Conservation (phyloP, 2,797 vertebrate genomes). For the Molothrus ater region DNA sequence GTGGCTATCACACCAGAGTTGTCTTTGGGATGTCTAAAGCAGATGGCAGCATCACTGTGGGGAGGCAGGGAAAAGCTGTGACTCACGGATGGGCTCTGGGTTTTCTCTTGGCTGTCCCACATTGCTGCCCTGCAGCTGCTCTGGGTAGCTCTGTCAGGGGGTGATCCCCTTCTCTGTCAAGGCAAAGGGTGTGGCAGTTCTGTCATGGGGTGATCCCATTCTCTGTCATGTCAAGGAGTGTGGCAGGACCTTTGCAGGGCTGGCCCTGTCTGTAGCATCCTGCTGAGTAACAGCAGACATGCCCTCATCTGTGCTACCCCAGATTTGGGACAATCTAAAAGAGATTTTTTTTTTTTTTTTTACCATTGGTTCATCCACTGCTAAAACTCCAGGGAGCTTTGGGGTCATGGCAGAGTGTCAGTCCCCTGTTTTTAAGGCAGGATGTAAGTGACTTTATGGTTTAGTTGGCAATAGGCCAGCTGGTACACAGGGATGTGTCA, state of each 20-base stretch:
- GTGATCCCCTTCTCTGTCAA: background rate
- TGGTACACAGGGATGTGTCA: background rate
- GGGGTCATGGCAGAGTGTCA: accelerated
- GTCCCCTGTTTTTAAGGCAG: background rate
- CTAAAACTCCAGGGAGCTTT: background rate
- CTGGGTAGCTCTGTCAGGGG: background rate
- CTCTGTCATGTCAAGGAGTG: background rate
- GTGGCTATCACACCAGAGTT: background rate
- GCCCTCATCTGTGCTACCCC: accelerated
- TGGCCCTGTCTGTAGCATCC: background rate
- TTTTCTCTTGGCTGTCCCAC: background rate
- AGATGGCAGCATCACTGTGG: background rate
- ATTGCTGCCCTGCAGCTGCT: background rate
- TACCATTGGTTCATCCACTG: background rate
- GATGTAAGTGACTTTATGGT: background rate
- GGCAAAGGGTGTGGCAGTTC: background rate
- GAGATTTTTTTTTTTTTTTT: background rate
- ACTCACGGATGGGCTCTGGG: background rate
- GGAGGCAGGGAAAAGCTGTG: background rate
- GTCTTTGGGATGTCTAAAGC: background rate
- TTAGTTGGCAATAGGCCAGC: background rate
- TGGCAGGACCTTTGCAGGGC: background rate
- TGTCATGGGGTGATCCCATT: too few relatives aligned
- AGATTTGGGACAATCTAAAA: background rate
- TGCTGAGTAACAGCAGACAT: background rate